Percentiles rank a stretch among this genome's conserved stretches.
These are phyloP conservation scores for Heliconius aoede DNA, from an alignment of 2,888 invertebrate species.

Conservation along the genomic window DNA sequence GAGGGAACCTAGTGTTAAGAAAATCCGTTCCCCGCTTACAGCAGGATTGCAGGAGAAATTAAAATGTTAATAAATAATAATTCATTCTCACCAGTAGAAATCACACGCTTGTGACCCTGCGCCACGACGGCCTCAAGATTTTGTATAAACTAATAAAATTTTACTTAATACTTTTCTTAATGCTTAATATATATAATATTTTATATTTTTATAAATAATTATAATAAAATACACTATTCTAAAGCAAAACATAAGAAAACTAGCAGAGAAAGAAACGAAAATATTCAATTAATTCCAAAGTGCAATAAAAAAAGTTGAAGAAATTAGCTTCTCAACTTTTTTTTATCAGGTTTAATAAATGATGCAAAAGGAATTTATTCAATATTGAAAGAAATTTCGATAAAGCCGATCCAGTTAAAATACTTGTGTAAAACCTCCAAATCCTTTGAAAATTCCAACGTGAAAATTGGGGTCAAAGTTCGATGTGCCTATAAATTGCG, in stretches of 20 bases:
- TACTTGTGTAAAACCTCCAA: constrained; percentile 51
- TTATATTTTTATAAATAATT: too few species aligned
- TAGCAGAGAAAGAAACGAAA: not conserved
- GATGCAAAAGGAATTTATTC: constrained; percentile 35
- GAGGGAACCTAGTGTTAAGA: too few species aligned
- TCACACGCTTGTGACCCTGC: too few species aligned
- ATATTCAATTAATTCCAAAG: not conserved
- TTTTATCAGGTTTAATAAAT: constrained; percentile 24
- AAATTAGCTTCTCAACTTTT: not conserved
- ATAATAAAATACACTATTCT: not conserved
- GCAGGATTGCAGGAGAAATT: too few species aligned
- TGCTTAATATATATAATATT: too few species aligned
- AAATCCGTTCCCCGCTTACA: too few species aligned
- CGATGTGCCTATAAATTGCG: constrained; percentile 53
- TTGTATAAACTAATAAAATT: too few species aligned
- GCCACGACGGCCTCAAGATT: too few species aligned
- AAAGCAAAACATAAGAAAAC: not conserved
- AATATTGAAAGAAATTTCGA: constrained; percentile 38
- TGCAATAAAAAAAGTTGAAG: not conserved
- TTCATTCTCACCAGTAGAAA: too few species aligned
- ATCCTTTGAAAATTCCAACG: constrained; percentile 58
- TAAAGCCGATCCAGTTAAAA: constrained; percentile 47
- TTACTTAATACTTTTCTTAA: too few species aligned
- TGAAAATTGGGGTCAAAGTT: constrained; percentile 57
- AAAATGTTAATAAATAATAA: too few species aligned